Base-by-base conservation (phyloP, 2,797 vertebrate genomes). In the Tapirus indicus region DNA sequence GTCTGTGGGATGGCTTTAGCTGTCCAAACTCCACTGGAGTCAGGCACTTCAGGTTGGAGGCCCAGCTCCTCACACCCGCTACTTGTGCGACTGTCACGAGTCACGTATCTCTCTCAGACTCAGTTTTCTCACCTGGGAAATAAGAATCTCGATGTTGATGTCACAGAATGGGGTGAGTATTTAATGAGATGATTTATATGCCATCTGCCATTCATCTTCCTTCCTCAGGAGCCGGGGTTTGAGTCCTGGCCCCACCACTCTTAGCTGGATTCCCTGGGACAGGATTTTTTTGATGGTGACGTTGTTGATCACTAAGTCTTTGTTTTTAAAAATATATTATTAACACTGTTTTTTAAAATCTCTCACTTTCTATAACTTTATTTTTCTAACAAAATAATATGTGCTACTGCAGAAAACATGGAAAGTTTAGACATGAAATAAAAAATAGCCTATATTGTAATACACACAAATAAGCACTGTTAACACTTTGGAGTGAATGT, bases 371-470 rank as follows among this genome's bases (percentile, higher is more conserved):
- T 88, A 10, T 66, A 32, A 71, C 54, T 94, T 62, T 90, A 41
- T 79, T 96, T 83, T 82, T 62, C 87, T 78, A 75, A 54, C 14
- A 72, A 84, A 82, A 72, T 77, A 78, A 35, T 18, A 52, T 84
- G 49, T 62, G n/a, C 41, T 23, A 29, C 60, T 80, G n/a, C 49
- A 75, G 47, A 84, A 97, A 88, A 85, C n/a, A 84, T 29, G 16
- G 56, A 92, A 82, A 84, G 44, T 38, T 84, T 64, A 84, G 52
- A 52, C n/a, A 18, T 16, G 23, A 93, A 60, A 83, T 56, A 90
- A 79, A 52, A 75, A 52, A 41, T 32, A 21, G n/a, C 27, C 35
- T 10, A 0, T 47, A 77, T 79, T 79, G 29, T 23, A 49, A 86
- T 20, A 35, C 60, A 38, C 4, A 64, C 21, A 25, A 54, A 44